Evolutionary conservation across 2,797 vertebrate genomes (phyloP).

Genomic region (Onychomys arenicola): DNA sequence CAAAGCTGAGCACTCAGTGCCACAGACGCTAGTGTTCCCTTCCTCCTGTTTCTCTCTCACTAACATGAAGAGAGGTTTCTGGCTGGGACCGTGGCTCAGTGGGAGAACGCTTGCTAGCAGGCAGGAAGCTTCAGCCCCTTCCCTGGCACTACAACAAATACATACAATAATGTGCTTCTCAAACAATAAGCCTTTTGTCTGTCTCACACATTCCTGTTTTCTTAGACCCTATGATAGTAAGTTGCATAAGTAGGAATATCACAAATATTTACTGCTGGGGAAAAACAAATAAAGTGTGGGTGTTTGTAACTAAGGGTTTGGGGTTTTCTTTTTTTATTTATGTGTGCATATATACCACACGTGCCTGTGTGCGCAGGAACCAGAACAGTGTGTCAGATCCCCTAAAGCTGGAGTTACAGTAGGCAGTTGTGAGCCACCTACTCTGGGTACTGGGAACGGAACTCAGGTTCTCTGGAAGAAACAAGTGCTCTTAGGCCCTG

Average conservation of each 20-base stretch:
- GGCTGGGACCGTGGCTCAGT: not conserved
- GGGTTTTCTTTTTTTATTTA: not conserved
- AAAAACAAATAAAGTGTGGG: slow-evolving; percentile 14
- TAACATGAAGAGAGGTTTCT: not conserved
- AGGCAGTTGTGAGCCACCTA: not conserved
- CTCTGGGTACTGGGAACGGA: not conserved
- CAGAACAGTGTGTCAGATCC: not conserved
- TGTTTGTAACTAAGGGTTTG: not conserved
- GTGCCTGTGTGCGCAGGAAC: not conserved
- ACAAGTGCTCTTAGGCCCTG: not conserved
- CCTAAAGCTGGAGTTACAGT: not conserved
- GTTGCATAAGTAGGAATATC: not conserved
- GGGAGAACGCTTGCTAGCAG: not conserved
- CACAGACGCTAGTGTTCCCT: not conserved
- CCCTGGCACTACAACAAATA: not conserved
- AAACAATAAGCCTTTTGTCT: not conserved
- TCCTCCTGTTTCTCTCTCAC: not conserved
- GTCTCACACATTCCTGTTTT: not conserved
- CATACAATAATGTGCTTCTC: not conserved
- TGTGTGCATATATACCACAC: not conserved
- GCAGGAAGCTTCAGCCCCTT: not conserved
- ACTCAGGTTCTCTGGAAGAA: not conserved
- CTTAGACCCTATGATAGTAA: not conserved
- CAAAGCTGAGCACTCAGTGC: not conserved
- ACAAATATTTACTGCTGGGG: not conserved